These are phyloP conservation scores for Chelidonichthys spinosus DNA, from an alignment of 2,797 vertebrate genomes.

Conservation along the genomic window DNA sequence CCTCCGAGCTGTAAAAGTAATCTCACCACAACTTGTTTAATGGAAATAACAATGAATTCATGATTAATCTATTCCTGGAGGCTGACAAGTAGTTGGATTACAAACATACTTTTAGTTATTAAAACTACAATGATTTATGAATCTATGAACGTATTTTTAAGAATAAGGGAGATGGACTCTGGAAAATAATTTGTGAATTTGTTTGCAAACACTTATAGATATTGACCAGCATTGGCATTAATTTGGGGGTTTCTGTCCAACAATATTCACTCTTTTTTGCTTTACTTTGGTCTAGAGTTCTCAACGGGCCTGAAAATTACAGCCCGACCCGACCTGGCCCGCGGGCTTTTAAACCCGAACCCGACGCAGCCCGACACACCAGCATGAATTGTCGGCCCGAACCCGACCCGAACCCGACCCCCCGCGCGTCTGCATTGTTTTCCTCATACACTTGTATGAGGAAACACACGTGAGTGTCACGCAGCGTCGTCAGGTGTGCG, in stretches of 20 bases:
- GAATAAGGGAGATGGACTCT: no score
- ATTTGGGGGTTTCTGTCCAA: neutral
- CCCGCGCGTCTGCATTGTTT: no score
- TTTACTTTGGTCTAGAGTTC: neutral
- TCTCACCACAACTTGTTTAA: conserved; percentile 8
- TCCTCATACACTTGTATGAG: no score
- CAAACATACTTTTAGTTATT: neutral
- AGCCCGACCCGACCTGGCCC: no score
- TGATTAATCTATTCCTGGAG: neutral
- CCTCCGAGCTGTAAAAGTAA: neutral
- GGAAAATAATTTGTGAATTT: neutral
- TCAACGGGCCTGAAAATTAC: no score
- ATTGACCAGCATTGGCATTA: neutral
- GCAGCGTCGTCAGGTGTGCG: no score
- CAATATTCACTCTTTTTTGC: neutral
- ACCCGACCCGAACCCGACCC: no score
- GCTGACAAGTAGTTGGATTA: neutral
- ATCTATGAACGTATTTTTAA: neutral
- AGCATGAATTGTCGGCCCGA: no score
- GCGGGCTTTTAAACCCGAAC: no score
- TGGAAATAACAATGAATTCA: neutral
- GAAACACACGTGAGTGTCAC: no score
- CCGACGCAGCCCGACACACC: no score
- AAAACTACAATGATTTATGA: neutral
- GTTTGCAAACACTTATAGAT: neutral